Conservation (phyloP, 2,888 invertebrate genomes). For the Mythimna albipuncta region DNA sequence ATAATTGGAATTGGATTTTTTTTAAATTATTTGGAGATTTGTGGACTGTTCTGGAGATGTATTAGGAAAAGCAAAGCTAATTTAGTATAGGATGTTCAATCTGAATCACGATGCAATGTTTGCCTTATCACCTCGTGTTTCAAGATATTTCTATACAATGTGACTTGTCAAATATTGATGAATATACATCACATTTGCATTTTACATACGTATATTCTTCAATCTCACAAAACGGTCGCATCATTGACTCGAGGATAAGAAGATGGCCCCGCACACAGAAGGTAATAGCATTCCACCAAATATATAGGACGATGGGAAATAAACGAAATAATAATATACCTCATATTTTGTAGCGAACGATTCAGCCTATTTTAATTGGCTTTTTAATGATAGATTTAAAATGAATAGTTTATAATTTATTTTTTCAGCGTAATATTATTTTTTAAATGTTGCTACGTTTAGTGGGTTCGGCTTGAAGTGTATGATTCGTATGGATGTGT, state of each 20-base stretch:
- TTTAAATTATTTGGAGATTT: not conserved
- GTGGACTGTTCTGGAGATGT: no score
- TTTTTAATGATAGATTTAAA: slow-evolving; percentile 67
- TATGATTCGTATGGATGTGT: slow-evolving; percentile 61
- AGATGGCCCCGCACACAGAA: slow-evolving; percentile 43
- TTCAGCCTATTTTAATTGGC: slow-evolving; percentile 78
- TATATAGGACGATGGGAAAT: slow-evolving; percentile 58
- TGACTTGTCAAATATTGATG: slow-evolving; percentile 2
- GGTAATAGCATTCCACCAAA: slow-evolving; percentile 76
- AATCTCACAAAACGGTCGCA: slow-evolving; percentile 51
- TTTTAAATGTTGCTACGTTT: slow-evolving; percentile 68
- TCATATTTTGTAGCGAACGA: slow-evolving; percentile 86
- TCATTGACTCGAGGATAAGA: slow-evolving; percentile 45
- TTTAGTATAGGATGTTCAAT: not conserved
- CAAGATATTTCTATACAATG: slow-evolving; percentile 2
- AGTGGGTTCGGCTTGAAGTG: slow-evolving; percentile 67
- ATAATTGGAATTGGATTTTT: not conserved
- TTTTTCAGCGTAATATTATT: slow-evolving; percentile 63
- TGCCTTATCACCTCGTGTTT: not conserved
- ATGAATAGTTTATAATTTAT: slow-evolving; percentile 68
- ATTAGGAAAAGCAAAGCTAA: no score
- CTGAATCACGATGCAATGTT: not conserved
- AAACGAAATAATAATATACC: slow-evolving; percentile 82
- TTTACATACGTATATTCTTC: not conserved
- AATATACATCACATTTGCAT: slow-evolving; percentile 30